Conservation (phyloP, 2,888 invertebrate species). For the Aporophyla lueneburgensis region DNA sequence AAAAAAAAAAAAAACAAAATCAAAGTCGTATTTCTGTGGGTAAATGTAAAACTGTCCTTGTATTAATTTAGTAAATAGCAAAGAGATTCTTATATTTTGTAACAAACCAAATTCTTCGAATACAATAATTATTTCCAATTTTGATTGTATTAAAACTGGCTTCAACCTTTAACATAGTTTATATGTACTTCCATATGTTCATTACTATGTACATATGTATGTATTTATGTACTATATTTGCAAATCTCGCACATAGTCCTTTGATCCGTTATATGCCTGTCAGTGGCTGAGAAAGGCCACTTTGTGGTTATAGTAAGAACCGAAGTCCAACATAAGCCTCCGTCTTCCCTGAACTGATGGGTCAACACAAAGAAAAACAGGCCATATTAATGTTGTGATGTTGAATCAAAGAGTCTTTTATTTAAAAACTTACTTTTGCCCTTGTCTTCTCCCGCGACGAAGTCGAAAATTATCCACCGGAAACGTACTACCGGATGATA, state of each 20-base stretch:
- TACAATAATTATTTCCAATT: not conserved
- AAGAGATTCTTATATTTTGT: too few relatives aligned
- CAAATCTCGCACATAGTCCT: constrained; percentile 7
- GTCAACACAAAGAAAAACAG: constrained; percentile 13
- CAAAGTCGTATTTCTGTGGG: not conserved
- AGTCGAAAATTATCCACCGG: not conserved
- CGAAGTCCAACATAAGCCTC: constrained; percentile 3
- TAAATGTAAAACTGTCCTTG: not conserved
- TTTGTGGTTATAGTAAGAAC: constrained; percentile 17
- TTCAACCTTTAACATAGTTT: not conserved
- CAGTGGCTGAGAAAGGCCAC: constrained; percentile 13
- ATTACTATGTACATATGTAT: not conserved
- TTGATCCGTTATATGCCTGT: constrained; percentile 14
- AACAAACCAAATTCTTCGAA: too few relatives aligned
- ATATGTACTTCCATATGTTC: not conserved
- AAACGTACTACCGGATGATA: not conserved
- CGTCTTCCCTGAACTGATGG: not conserved
- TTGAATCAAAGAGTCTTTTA: not conserved
- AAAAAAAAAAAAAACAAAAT: too few relatives aligned
- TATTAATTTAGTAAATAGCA: not conserved
- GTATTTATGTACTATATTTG: not conserved
- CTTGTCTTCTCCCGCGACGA: not conserved
- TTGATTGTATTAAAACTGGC: not conserved
- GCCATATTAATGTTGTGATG: constrained; percentile 13
- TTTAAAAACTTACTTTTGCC: not conserved